Percentiles rank a stretch among this genome's conserved stretches.
Evolutionary conservation across 2,888 invertebrate species (phyloP).

Genomic region (Microplitis manilae): DNA sequence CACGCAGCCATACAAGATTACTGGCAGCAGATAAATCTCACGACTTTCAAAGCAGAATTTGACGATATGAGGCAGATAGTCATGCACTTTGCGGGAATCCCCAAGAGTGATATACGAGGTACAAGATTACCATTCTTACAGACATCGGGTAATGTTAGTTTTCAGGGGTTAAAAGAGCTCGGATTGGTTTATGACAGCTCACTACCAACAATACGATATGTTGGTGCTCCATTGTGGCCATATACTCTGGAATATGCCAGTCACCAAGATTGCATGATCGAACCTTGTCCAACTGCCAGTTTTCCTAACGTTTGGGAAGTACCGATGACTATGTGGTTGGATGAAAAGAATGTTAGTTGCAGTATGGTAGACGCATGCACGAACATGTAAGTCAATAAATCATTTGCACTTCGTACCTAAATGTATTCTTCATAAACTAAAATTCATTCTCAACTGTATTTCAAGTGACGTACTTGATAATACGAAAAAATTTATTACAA

Average conservation of each 20-base stretch:
- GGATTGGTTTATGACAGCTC: constrained; percentile 77
- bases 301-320: constrained; percentile 78
- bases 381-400: constrained; percentile 67
- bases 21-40: constrained; percentile 63
- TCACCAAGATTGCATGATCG: constrained; percentile 75
- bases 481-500: constrained; percentile 34
- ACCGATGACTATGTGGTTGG: constrained; percentile 77
- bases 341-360: constrained; percentile 72
- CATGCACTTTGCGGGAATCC: constrained; percentile 66
- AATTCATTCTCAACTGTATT: constrained; percentile 13
- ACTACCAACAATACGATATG: constrained; percentile 74
- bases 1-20: constrained; percentile 56
- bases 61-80: constrained; percentile 65
- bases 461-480: constrained; percentile 5
- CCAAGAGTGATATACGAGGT: constrained; percentile 61
- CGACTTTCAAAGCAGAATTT: constrained; percentile 65
- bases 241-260: constrained; percentile 79
- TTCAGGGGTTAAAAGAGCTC: constrained; percentile 73
- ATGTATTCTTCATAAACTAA: constrained; percentile 1
- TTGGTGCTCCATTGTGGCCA: constrained; percentile 76
- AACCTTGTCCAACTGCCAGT: constrained; percentile 75
- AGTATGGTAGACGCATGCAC: constrained; percentile 76
- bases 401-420: neutral
- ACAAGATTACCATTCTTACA: constrained; percentile 75
- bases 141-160: constrained; percentile 75